phyloP scores from a whole-genome alignment of 2,888 invertebrate species.

The Pristionchus maxplancki region DNA sequence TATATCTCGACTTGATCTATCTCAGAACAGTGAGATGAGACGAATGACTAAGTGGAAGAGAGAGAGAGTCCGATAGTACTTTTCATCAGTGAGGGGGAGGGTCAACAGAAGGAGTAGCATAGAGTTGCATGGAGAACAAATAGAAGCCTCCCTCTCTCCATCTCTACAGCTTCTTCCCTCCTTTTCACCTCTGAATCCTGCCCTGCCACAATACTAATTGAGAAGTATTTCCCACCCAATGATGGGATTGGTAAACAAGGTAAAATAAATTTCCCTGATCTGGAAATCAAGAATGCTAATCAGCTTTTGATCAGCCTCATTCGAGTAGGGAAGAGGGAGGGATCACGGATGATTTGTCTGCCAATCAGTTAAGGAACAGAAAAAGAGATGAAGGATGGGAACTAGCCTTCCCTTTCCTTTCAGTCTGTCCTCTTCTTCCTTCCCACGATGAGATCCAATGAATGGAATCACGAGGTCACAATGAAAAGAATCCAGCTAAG shows the following conservation, averaged over 20 bases:
- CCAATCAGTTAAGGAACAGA: background rate
- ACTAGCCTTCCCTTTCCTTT: background rate
- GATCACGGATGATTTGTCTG: background rate
- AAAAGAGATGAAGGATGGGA: background rate
- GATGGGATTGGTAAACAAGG: background rate
- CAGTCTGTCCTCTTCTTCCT: background rate
- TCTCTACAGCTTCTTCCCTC: background rate
- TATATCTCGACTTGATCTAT: background rate
- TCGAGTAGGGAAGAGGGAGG: background rate
- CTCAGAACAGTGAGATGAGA: background rate
- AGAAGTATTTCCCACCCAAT: background rate
- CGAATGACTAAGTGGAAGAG: background rate
- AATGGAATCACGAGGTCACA: conserved; percentile 4
- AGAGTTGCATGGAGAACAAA: conserved; percentile 46
- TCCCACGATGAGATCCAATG: conserved; percentile 16
- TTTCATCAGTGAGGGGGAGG: conserved; percentile 38
- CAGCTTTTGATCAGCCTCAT: background rate
- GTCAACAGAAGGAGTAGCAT: conserved; percentile 46
- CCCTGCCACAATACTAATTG: conserved; percentile 13
- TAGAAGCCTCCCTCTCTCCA: conserved; percentile 19
- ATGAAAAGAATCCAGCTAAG: background rate
- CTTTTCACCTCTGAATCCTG: conserved; percentile 8
- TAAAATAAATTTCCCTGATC: background rate
- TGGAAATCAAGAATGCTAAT: background rate
- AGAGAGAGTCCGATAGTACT: conserved; percentile 37